A percentile compares a stretch with the other conserved stretches of the same genome.
Evolutionary conservation across 2,113 vertebrate species (phyloP).

Genomic region (Pelobates fuscus): DNA sequence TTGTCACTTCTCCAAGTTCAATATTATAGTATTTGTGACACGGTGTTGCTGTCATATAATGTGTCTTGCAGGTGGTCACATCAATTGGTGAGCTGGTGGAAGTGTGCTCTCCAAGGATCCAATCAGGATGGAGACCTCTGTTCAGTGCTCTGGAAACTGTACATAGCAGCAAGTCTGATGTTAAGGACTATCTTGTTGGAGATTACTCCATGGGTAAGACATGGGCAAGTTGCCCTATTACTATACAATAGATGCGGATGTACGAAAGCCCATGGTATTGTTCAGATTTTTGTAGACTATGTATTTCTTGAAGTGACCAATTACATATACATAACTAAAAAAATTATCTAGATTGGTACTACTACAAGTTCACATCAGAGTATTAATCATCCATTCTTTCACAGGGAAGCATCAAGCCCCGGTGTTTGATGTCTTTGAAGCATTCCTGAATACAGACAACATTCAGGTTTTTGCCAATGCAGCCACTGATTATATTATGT

Average conservation of each 20-base stretch:
- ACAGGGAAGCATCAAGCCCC: constrained; percentile 91
- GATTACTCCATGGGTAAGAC: constrained; percentile 90
- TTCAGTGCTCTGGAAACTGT: constrained; percentile 95
- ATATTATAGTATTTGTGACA: too few relatives aligned
- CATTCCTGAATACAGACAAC: constrained; percentile 95
- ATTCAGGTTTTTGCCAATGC: constrained; percentile 98
- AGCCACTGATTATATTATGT: constrained; percentile 97
- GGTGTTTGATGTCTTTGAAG: constrained; percentile 97
- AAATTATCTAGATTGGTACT: too few relatives aligned
- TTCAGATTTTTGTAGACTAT: not conserved
- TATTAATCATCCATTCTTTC: too few relatives aligned
- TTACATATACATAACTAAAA: too few relatives aligned
- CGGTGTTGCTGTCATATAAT: not conserved
- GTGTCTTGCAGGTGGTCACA: constrained; percentile 80
- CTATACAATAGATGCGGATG: not conserved
- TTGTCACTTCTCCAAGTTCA: too few relatives aligned
- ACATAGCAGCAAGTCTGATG: constrained; percentile 83
- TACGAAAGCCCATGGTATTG: not conserved
- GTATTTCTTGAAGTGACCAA: too few relatives aligned
- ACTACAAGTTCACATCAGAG: too few relatives aligned
- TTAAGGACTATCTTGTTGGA: constrained; percentile 91
- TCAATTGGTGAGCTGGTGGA: constrained; percentile 97
- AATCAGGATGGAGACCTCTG: constrained; percentile 93
- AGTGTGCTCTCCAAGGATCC: constrained; percentile 91
- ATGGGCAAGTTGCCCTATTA: not conserved